Evolutionary conservation across 2,888 invertebrate genomes (phyloP).

Genomic region (Tinea trinotella): DNA sequence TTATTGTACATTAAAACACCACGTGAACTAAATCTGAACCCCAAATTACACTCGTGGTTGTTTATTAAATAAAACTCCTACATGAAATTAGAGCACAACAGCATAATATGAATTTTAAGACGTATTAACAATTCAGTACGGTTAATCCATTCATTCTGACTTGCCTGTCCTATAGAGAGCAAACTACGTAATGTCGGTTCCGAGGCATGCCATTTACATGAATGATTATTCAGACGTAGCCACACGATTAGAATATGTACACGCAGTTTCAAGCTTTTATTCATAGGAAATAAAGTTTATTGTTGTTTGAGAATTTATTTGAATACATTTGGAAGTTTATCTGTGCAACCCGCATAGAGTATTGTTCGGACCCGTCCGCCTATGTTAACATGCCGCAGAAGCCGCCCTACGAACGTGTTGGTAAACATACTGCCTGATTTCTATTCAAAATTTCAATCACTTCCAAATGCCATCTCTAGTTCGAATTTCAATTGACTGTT

Average conservation of each 20-base stretch:
- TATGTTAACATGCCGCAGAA: constrained; percentile 40
- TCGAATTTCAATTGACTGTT: neutral
- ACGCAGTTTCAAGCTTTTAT: neutral
- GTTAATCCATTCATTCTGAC: constrained; percentile 50
- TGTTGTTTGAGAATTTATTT: constrained; percentile 29
- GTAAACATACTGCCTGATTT: constrained; percentile 26
- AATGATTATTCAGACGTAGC: constrained; percentile 51
- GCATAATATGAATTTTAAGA: constrained; percentile 33
- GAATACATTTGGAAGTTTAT: constrained; percentile 45
- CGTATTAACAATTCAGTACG: constrained; percentile 38
- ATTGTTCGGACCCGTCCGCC: constrained; percentile 45
- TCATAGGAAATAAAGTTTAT: constrained; percentile 21
- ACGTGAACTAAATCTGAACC: too few species aligned
- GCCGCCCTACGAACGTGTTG: constrained; percentile 20
- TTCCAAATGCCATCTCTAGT: neutral
- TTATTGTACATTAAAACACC: too few species aligned
- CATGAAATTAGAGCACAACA: neutral
- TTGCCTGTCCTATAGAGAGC: constrained; percentile 42
- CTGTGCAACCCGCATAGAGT: constrained; percentile 42
- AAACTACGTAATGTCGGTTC: constrained; percentile 54
- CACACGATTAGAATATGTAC: constrained; percentile 19
- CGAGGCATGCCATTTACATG: constrained; percentile 58
- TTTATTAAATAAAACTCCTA: too few species aligned
- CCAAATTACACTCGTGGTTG: too few species aligned
- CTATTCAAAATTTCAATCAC: constrained; percentile 9